These are phyloP conservation scores for Phenacoccus solenopsis DNA, from an alignment of 1,140 invertebrate genomes.

Conservation along the genomic window DNA sequence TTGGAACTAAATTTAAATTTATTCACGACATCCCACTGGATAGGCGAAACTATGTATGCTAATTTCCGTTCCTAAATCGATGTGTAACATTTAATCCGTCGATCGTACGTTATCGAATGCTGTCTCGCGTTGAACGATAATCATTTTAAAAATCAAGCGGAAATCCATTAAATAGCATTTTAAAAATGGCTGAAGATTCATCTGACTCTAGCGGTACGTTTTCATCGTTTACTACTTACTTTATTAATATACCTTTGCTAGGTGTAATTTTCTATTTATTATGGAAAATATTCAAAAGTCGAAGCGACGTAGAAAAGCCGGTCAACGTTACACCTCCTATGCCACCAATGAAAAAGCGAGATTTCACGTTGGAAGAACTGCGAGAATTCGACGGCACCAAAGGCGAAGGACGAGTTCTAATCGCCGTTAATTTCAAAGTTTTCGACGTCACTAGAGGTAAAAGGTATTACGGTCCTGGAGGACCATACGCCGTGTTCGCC, in stretches of 20 bases:
- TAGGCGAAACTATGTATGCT: not conserved
- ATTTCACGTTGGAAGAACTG: slow-evolving; percentile 84
- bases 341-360: slow-evolving; percentile 70
- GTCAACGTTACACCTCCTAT: slow-evolving; percentile 39
- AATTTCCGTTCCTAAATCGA: not conserved
- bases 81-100: not conserved
- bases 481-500: slow-evolving; percentile 82
- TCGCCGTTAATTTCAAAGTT: slow-evolving; percentile 89
- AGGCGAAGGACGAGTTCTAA: slow-evolving; percentile 63
- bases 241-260: slow-evolving; percentile 59
- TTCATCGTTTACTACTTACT: not conserved
- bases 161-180: not conserved
- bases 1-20: not conserved
- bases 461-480: slow-evolving; percentile 86
- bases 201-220: not conserved
- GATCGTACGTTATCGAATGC: not conserved
- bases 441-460: slow-evolving; percentile 88
- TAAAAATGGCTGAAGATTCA: not conserved
- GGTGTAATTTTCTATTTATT: slow-evolving; percentile 61
- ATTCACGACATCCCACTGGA: not conserved
- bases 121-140: not conserved
- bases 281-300: slow-evolving; percentile 72
- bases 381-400: slow-evolving; percentile 63
- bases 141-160: not conserved
- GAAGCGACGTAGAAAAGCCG: slow-evolving; percentile 36